Percentiles rank a stretch among this genome's conserved stretches.
Conservation (phyloP, 2,888 invertebrate species). For the Ctenicera cuprea region DNA sequence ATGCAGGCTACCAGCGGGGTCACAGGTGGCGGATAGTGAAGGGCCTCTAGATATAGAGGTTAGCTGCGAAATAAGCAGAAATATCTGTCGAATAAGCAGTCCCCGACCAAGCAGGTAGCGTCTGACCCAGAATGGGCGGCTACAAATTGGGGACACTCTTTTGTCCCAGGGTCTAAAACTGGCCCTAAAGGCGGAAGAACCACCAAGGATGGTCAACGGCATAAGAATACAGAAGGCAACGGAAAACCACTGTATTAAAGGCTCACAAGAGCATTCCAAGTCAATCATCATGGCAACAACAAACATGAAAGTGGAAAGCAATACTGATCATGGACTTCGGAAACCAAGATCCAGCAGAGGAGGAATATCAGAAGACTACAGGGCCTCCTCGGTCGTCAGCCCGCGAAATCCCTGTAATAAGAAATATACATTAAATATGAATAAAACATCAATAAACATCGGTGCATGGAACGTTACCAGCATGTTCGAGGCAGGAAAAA, state of each 20-base stretch:
- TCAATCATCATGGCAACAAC: slow-evolving; percentile 14
- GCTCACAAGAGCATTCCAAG: neutral
- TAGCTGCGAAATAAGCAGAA: too few relatives aligned
- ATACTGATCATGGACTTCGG: slow-evolving; percentile 24
- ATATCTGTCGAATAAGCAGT: too few relatives aligned
- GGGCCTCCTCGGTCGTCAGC: slow-evolving; percentile 10
- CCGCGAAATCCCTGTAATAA: too few relatives aligned
- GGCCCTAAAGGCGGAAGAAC: slow-evolving; percentile 1
- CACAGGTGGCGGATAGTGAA: too few relatives aligned
- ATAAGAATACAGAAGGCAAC: neutral
- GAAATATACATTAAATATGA: neutral
- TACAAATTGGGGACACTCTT: neutral
- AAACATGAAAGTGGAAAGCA: neutral
- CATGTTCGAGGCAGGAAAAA: slow-evolving; percentile 43
- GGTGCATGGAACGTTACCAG: slow-evolving; percentile 46
- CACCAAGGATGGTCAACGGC: neutral
- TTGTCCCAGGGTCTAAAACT: neutral
- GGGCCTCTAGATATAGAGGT: too few relatives aligned
- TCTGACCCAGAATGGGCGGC: neutral
- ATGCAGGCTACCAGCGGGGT: too few relatives aligned
- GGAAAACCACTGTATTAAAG: slow-evolving; percentile 12
- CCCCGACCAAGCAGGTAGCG: neutral
- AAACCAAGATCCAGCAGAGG: slow-evolving; percentile 14
- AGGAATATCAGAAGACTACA: neutral
- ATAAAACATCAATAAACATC: slow-evolving; percentile 29